Evolutionary conservation across 1,140 invertebrate species (phyloP).

Genomic region (Sarcophaga bullata): DNA sequence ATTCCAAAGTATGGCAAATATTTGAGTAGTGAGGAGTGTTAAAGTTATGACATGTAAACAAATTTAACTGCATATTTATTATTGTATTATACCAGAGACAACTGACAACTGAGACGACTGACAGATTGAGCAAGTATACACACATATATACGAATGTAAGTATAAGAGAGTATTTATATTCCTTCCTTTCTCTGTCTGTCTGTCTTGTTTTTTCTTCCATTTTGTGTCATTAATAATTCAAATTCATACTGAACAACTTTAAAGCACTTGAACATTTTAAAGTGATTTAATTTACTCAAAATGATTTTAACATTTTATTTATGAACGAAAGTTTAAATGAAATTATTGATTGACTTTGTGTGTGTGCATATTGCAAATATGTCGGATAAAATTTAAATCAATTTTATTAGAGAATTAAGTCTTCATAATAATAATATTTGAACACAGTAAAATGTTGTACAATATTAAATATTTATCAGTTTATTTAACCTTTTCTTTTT

Average conservation of each 20-base stretch:
- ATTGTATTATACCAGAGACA: neutral
- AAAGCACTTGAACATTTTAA: neutral
- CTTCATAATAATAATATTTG: too few species aligned
- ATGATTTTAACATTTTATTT: neutral
- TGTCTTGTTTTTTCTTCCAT: neutral
- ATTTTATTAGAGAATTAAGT: too few species aligned
- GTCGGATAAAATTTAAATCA: too few species aligned
- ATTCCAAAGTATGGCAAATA: constrained; percentile 11
- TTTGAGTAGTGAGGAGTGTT: constrained; percentile 19
- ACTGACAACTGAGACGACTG: neutral
- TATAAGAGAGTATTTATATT: too few species aligned
- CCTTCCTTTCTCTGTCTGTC: neutral
- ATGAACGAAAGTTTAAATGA: too few species aligned
- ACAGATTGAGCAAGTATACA: neutral
- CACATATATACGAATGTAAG: neutral
- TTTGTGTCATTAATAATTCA: neutral
- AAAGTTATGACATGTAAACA: constrained; percentile 24
- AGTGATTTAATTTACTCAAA: constrained; percentile 4
- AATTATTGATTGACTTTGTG: too few species aligned
- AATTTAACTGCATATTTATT: constrained; percentile 14
- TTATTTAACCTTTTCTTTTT: too few species aligned
- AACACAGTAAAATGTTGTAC: too few species aligned
- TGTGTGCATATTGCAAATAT: too few species aligned
- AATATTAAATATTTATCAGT: too few species aligned
- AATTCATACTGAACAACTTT: neutral